A percentile compares a stretch with the other conserved stretches of the same genome.
Conservation (phyloP, 2,113 vertebrate species). For the Alectura lathami region DNA sequence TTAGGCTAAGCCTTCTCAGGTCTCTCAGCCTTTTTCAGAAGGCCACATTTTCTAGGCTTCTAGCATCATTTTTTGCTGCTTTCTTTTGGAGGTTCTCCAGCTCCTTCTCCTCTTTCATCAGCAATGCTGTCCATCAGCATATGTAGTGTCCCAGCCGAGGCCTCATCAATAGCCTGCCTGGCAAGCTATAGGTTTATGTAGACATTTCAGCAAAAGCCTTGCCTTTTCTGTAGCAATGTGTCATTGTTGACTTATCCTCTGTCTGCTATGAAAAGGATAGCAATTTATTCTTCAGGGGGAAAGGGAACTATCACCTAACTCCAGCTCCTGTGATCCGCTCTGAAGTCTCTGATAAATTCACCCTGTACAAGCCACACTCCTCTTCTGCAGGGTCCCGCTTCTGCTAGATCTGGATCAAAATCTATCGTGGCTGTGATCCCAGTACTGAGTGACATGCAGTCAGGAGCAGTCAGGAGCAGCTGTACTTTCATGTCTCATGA, state of each 20-base stretch:
- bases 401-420: neutral
- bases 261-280: neutral
- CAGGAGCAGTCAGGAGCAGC: neutral
- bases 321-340: neutral
- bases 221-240: neutral
- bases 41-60: neutral
- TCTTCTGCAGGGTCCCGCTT: neutral
- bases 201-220: neutral
- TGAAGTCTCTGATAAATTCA: neutral
- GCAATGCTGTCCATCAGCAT: neutral
- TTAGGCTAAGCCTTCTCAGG: neutral
- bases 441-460: neutral
- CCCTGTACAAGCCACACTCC: neutral
- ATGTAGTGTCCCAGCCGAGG: neutral
- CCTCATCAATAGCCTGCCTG: neutral
- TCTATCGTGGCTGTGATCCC: neutral
- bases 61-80: neutral
- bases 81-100: neutral
- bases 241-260: neutral
- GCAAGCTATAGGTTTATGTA: neutral
- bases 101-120: neutral
- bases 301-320: neutral
- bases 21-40: neutral
- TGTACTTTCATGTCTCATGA: neutral
- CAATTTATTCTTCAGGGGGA: neutral